Evolutionary conservation across 2,113 vertebrate species (phyloP).

Genomic region (Syngnathus floridae): DNA sequence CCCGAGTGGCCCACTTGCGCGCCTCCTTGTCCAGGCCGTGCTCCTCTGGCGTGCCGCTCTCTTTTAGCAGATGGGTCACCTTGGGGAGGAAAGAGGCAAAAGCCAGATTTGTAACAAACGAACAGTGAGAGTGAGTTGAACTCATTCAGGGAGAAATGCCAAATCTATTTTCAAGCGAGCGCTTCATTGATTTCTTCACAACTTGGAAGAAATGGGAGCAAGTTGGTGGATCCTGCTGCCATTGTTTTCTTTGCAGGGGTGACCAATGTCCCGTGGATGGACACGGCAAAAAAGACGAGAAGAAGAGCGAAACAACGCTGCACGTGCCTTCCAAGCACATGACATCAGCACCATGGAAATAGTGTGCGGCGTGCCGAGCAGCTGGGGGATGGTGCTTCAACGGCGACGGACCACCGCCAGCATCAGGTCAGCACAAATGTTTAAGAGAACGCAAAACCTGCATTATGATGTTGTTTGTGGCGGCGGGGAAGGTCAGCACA

Average conservation of each 20-base stretch:
- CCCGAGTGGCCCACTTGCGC: conserved; percentile 88
- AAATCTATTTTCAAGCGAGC: not conserved
- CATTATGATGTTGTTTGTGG: conserved; percentile 4
- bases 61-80: conserved; percentile 80
- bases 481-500: conserved; percentile 9
- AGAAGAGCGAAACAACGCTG: not conserved
- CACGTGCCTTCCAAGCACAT: conserved; percentile 2
- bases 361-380: not conserved
- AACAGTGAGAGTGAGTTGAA: too few species aligned
- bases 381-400: not conserved
- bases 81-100: conserved; percentile 29
- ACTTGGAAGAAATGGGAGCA: too few species aligned
- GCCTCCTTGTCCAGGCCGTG: conserved; percentile 96
- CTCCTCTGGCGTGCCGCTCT: conserved; percentile 83
- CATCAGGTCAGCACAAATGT: not conserved
- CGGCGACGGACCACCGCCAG: not conserved
- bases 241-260: not conserved
- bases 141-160: too few species aligned
- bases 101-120: too few species aligned
- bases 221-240: too few species aligned
- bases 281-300: not conserved
- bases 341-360: conserved; percentile 4
- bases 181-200: too few species aligned
- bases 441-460: not conserved
- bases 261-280: not conserved